Evolutionary conservation across 1,140 invertebrate species (phyloP).

Genomic region (Himalopsyche phryganea): DNA sequence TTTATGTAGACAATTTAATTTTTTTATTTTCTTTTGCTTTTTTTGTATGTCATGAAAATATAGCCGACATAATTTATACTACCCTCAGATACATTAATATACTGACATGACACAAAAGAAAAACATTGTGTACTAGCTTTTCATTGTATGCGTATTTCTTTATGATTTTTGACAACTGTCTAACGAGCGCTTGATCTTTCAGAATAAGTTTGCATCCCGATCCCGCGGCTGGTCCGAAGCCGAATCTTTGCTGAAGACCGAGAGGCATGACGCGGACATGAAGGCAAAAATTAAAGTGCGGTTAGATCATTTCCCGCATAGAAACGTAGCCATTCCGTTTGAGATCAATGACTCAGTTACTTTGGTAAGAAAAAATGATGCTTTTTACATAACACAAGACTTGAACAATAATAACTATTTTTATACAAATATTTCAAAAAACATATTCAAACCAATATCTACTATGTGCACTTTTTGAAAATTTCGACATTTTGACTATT

Average conservation of each 20-base stretch:
- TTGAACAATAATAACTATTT: too few species aligned
- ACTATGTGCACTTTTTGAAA: too few species aligned
- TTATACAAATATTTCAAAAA: too few species aligned
- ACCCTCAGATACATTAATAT: background rate
- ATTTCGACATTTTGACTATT: too few species aligned
- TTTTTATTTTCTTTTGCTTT: background rate
- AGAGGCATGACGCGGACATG: constrained; percentile 6
- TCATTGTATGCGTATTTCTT: background rate
- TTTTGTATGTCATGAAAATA: background rate
- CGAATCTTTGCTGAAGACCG: constrained; percentile 39
- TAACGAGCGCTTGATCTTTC: constrained; percentile 32
- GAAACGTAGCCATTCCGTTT: constrained; percentile 21
- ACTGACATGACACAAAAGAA: too few species aligned
- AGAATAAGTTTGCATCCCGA: constrained; percentile 70
- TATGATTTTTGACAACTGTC: background rate
- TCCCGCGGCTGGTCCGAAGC: constrained; percentile 67
- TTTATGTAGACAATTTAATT: background rate
- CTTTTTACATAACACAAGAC: too few species aligned
- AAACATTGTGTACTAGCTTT: too few species aligned
- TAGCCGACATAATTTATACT: background rate
- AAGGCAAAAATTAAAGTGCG: constrained; percentile 49
- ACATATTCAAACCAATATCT: too few species aligned
- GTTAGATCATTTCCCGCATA: constrained; percentile 53
- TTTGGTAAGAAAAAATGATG: constrained; percentile 16
- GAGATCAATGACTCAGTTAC: constrained; percentile 22